Conservation (phyloP, 2,113 vertebrate genomes). For the Apodemus sylvaticus region DNA sequence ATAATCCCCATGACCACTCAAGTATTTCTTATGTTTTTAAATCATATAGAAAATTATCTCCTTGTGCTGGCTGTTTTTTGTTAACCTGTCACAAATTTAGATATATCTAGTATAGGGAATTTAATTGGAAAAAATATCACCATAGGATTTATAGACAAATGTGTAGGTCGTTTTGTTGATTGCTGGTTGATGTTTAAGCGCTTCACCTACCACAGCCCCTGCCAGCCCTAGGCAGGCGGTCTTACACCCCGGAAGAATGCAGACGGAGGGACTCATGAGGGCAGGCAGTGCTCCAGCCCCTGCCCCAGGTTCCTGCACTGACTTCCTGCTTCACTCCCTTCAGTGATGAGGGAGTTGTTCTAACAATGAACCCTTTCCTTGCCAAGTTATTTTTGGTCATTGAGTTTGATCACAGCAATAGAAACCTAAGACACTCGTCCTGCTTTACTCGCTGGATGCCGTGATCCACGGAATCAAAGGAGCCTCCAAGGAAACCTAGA, state of each 20-base stretch:
- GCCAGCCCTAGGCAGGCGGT: not conserved
- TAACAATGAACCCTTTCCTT: not conserved
- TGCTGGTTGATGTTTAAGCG: not conserved
- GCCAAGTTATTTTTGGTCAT: not conserved
- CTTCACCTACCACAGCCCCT: not conserved
- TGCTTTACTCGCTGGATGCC: not conserved
- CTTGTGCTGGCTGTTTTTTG: not conserved
- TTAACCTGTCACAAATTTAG: not conserved
- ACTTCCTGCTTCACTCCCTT: not conserved
- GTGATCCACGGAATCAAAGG: not conserved
- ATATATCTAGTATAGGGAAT: not conserved
- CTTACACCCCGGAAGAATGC: no score
- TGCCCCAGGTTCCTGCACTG: not conserved
- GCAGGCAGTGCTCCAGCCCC: not conserved
- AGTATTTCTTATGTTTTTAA: conserved; percentile 24
- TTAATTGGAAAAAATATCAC: not conserved
- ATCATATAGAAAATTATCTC: not conserved
- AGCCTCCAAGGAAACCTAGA: not conserved
- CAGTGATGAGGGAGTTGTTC: not conserved
- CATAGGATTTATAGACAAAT: not conserved
- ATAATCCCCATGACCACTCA: not conserved
- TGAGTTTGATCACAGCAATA: not conserved
- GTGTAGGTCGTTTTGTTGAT: not conserved
- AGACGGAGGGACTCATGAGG: not conserved
- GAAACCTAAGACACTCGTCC: not conserved